phyloP scores from a whole-genome alignment of 2,888 invertebrate genomes.

The Eristalinus sepulchralis region DNA sequence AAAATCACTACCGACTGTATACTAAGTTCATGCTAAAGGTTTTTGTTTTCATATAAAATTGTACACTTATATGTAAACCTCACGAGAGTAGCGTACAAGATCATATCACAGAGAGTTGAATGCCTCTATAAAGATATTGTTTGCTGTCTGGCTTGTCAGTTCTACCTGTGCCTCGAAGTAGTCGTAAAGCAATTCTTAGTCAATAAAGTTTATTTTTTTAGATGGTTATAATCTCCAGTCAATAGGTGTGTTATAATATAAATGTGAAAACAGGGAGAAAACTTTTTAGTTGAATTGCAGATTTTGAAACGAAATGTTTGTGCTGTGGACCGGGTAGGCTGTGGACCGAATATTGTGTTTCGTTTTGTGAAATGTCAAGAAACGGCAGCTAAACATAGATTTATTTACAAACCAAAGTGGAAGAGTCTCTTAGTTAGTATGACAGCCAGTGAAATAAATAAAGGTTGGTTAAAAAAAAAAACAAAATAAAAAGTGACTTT shows the following conservation, averaged over 20 bases:
- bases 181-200: conserved; percentile 19
- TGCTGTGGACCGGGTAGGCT: background rate
- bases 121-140: background rate
- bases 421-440: background rate
- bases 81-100: background rate
- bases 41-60: background rate
- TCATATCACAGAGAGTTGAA: conserved; percentile 1
- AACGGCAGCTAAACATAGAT: background rate
- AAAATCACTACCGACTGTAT: background rate
- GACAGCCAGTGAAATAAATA: background rate
- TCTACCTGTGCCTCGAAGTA: background rate
- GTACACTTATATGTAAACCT: background rate
- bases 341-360: background rate
- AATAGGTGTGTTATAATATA: background rate
- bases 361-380: background rate
- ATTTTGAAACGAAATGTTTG: conserved; percentile 12
- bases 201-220: conserved; percentile 31
- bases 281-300: conserved; percentile 28
- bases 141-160: background rate
- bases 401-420: background rate
- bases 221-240: conserved; percentile 25
- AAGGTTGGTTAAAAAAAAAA: conserved; percentile 24
- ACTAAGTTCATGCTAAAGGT: background rate
- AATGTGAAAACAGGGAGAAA: background rate
- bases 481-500: background rate